Evolutionary conservation across 1,140 invertebrate species (phyloP).

Genomic region (Papilio polyxenes): DNA sequence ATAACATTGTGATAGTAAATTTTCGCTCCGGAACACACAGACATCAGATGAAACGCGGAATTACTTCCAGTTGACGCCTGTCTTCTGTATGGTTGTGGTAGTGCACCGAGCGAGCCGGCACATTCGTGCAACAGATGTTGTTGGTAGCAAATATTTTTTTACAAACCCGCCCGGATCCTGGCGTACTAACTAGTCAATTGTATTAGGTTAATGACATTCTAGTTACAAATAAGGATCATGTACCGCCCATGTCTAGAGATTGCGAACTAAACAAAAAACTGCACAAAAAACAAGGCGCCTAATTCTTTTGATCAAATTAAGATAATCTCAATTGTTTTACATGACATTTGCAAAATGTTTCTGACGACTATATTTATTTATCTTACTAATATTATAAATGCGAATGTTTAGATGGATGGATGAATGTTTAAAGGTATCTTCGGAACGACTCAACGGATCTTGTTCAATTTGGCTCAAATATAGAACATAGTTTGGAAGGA

Average conservation of each 20-base stretch:
- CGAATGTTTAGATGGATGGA: too few relatives aligned
- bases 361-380: neutral
- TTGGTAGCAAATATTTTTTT: neutral
- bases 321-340: conserved; percentile 21
- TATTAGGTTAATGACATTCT: conserved; percentile 6
- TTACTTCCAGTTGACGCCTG: too few relatives aligned
- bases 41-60: too few relatives aligned
- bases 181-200: neutral
- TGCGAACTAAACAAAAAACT: conserved; percentile 12
- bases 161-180: neutral
- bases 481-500: too few relatives aligned
- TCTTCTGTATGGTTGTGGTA: too few relatives aligned
- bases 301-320: conserved; percentile 25
- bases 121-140: too few relatives aligned
- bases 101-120: too few relatives aligned
- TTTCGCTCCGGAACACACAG: too few relatives aligned
- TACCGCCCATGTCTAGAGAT: conserved; percentile 2
- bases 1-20: neutral
- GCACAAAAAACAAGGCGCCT: conserved; percentile 28
- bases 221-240: conserved; percentile 19
- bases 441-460: too few relatives aligned
- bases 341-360: neutral
- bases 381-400: too few relatives aligned
- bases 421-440: too few relatives aligned
- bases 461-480: too few relatives aligned